A percentile compares a stretch with the other conserved stretches of the same genome.
Evolutionary conservation across 2,797 vertebrate genomes (phyloP).

Genomic region (Urocyon cinereoargenteus): DNA sequence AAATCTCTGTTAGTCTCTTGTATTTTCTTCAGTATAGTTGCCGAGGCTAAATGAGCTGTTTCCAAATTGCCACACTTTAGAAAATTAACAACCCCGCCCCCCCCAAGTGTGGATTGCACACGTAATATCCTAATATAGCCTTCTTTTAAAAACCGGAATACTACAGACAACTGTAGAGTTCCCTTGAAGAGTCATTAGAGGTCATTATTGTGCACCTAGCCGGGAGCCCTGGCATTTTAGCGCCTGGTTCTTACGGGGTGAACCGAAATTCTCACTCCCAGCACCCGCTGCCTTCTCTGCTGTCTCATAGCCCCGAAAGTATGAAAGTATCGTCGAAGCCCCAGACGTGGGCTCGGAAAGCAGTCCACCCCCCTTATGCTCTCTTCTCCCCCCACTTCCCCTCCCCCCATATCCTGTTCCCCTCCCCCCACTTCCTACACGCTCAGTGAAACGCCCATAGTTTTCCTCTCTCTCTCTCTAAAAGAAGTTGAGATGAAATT

Average conservation of each 20-base stretch:
- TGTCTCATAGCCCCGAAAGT: fast-evolving
- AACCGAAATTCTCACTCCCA: background rate
- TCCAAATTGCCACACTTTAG: background rate
- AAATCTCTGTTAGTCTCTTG: background rate
- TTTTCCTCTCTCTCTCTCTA: too few species aligned
- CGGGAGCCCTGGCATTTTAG: background rate
- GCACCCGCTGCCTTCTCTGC: background rate
- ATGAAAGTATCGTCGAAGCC: fast-evolving
- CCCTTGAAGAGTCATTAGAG: background rate
- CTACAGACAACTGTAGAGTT: background rate
- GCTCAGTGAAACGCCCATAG: background rate
- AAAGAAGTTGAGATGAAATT: background rate
- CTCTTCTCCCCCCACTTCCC: background rate
- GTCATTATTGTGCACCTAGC: background rate
- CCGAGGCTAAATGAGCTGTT: background rate
- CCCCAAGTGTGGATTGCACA: background rate
- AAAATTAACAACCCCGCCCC: background rate
- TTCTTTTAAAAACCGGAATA: background rate
- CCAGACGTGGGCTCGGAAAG: background rate
- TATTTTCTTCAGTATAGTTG: background rate
- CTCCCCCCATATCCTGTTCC: background rate
- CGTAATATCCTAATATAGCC: background rate
- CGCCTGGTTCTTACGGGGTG: background rate
- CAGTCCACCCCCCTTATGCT: background rate
- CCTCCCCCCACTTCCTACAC: background rate